These are phyloP conservation scores for Motacilla alba DNA, from an alignment of 2,113 vertebrate species.

Conservation along the genomic window DNA sequence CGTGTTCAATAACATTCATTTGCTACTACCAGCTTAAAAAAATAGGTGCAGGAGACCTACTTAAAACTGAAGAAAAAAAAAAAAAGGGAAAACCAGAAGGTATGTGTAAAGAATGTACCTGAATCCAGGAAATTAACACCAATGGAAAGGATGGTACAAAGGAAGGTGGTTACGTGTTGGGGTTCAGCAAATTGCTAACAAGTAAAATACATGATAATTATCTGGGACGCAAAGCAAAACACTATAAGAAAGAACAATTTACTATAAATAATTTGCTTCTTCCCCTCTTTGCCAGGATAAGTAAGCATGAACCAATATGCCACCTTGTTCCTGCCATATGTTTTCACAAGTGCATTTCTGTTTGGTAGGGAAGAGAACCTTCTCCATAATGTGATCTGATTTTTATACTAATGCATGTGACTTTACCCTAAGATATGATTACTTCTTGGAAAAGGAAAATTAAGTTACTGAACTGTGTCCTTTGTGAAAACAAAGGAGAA, in stretches of 20 bases:
- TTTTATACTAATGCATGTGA: background rate
- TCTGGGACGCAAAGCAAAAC: background rate
- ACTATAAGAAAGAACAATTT: background rate
- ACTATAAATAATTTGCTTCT: background rate
- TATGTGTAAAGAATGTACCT: background rate
- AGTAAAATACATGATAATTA: background rate
- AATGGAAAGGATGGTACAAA: background rate
- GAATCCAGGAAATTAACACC: background rate
- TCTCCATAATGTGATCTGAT: background rate
- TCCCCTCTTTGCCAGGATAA: background rate
- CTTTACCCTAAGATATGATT: background rate
- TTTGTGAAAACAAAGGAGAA: background rate
- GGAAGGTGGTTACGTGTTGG: background rate
- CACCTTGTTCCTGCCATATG: background rate
- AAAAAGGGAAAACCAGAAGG: accelerated
- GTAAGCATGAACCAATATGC: background rate
- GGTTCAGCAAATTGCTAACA: background rate
- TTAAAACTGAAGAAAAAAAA: accelerated
- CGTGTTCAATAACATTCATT: background rate
- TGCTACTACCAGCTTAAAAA: background rate
- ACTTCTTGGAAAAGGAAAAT: background rate
- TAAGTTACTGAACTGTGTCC: background rate
- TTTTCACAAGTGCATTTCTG: background rate
- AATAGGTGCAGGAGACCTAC: background rate
- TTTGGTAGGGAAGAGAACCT: background rate